Conservation (phyloP, 2,113 vertebrate genomes). For the western clawed frog (Xenopus tropicalis) region UCB_Xtro_10.0 CM004451.2:65636001-65636500, state of each 20-base stretch:
- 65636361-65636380: slow-evolving; percentile 26
- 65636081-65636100: too few species aligned
- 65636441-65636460: slow-evolving; percentile 44
- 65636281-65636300: not conserved
- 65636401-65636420: slow-evolving; percentile 38
- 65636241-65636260: not conserved
- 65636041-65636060: too few species aligned
- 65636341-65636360: slow-evolving; percentile 21
- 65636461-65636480: slow-evolving; percentile 35
- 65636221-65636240: too few species aligned
- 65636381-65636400: slow-evolving; percentile 41
- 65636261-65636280: not conserved
- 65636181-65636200: too few species aligned
- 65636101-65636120: too few species aligned
- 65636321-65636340: slow-evolving; percentile 7
- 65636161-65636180: too few species aligned
- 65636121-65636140: too few species aligned
- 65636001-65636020: too few species aligned
- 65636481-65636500: slow-evolving; percentile 41
- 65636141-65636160: too few species aligned
- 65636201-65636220: too few species aligned
- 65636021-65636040: too few species aligned
- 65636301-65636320: slow-evolving; percentile 1
- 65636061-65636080: too few species aligned
- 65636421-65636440: slow-evolving; percentile 38